phyloP scores from a whole-genome alignment of 2,113 vertebrate species.

The Blennius ocellaris region DNA sequence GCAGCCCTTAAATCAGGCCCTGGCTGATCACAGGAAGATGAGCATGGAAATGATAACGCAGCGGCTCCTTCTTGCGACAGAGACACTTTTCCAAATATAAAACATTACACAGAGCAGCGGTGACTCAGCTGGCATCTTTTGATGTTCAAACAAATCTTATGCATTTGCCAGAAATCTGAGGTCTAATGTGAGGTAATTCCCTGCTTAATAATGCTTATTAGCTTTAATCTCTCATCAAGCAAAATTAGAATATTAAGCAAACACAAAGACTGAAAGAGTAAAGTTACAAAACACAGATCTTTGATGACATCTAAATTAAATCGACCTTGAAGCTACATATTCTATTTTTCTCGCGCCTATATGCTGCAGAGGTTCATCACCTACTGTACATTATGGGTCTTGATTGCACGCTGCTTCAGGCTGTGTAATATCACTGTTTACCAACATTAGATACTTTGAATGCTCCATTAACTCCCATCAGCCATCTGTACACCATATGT shows the following conservation, averaged over 20 bases:
- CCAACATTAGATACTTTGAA: background rate
- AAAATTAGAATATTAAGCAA: background rate
- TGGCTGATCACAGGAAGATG: conserved; percentile 10
- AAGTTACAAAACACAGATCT: background rate
- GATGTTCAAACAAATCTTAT: conserved; percentile 14
- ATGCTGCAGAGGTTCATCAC: background rate
- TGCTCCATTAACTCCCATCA: conserved; percentile 4
- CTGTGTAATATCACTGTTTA: background rate
- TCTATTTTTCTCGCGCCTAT: background rate
- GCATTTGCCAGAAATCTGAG: conserved; percentile 6
- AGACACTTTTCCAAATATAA: conserved; percentile 15
- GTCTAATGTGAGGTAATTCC: background rate
- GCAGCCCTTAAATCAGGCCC: background rate
- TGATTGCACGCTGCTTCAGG: background rate
- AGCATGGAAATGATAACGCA: conserved; percentile 1
- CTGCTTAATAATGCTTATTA: too few species aligned
- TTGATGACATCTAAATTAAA: background rate
- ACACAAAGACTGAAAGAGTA: background rate
- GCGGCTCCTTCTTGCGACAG: background rate
- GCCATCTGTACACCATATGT: conserved; percentile 10
- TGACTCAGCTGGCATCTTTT: conserved; percentile 21
- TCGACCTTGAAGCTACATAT: background rate
- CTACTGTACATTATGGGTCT: background rate
- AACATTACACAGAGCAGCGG: conserved; percentile 7
- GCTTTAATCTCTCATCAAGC: background rate